Evolutionary conservation across 2,888 invertebrate genomes (phyloP).

Genomic region (Brassicogethes aeneus): DNA sequence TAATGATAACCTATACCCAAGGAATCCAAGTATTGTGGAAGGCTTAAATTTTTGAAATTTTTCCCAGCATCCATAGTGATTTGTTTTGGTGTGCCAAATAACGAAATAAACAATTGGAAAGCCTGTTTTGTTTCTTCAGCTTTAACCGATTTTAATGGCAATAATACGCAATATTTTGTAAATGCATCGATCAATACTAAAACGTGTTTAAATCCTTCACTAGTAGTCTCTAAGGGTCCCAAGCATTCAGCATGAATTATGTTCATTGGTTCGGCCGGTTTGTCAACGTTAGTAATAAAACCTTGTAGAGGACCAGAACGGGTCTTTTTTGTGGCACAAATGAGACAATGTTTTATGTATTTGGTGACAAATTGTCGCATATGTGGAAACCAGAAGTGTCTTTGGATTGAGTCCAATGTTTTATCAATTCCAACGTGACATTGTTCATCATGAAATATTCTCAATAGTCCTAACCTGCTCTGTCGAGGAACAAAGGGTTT

Average conservation of each 20-base stretch:
- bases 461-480: conserved; percentile 16
- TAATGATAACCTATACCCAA: conserved; percentile 10
- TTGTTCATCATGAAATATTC: conserved; percentile 21
- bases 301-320: conserved; percentile 12
- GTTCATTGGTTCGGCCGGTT: conserved; percentile 13
- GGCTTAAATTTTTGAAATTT: conserved; percentile 16
- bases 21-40: conserved; percentile 13
- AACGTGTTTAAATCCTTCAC: conserved; percentile 12
- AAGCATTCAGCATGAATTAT: conserved; percentile 15
- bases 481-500: conserved; percentile 14
- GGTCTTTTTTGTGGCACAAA: conserved; percentile 12
- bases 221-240: conserved; percentile 9
- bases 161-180: conserved; percentile 15
- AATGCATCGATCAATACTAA: conserved; percentile 14
- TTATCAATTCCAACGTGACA: conserved; percentile 17
- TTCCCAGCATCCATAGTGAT: conserved; percentile 16
- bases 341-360: conserved; percentile 15
- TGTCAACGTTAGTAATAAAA: conserved; percentile 9
- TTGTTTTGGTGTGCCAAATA: conserved; percentile 16
- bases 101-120: conserved; percentile 12
- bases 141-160: conserved; percentile 15
- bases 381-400: conserved; percentile 15
- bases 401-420: conserved; percentile 12
- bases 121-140: conserved; percentile 11
- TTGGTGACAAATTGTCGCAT: conserved; percentile 12